Percentiles rank a stretch among this genome's conserved stretches.
These are phyloP conservation scores for Calephelis perditalis DNA, from an alignment of 2,888 invertebrate species.

Conservation along the genomic window DNA sequence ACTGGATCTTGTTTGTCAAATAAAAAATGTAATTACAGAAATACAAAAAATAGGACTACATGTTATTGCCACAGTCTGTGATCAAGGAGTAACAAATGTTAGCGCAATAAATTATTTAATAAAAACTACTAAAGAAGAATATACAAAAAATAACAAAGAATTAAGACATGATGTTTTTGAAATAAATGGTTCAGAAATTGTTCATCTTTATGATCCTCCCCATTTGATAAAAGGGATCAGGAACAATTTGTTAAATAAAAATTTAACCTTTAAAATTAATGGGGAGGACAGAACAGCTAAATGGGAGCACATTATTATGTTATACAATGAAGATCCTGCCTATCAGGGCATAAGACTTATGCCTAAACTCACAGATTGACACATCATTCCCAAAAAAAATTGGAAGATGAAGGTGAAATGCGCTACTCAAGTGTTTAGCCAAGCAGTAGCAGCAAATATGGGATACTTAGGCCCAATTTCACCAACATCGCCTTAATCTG, in stretches of 20 bases:
- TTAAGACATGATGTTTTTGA: too few relatives aligned
- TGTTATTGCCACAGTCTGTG: too few relatives aligned
- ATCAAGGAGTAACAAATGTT: too few relatives aligned
- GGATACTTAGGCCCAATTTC: conserved; percentile 18
- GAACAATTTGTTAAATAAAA: conserved; percentile 29
- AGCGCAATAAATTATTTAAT: too few relatives aligned
- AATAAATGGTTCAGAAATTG: too few relatives aligned
- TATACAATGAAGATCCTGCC: conserved; percentile 7
- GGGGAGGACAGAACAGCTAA: conserved; percentile 16
- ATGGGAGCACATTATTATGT: conserved; percentile 14
- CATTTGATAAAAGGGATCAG: conserved; percentile 6
- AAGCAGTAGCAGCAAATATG: conserved; percentile 13
- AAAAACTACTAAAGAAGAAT: too few relatives aligned
- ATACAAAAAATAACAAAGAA: too few relatives aligned
- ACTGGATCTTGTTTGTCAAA: too few relatives aligned
- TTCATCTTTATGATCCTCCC: too few relatives aligned
- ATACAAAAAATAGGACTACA: too few relatives aligned
- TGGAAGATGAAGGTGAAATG: conserved; percentile 15
- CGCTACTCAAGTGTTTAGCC: conserved; percentile 14
- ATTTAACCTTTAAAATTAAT: conserved; percentile 13
- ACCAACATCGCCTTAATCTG: too few relatives aligned
- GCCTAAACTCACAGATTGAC: conserved; percentile 10
- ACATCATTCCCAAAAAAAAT: background rate
- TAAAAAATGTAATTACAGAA: too few relatives aligned
- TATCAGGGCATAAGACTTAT: conserved; percentile 13